phyloP scores from a whole-genome alignment of 1,140 invertebrate genomes.

The Psilanteris sp. region DNA sequence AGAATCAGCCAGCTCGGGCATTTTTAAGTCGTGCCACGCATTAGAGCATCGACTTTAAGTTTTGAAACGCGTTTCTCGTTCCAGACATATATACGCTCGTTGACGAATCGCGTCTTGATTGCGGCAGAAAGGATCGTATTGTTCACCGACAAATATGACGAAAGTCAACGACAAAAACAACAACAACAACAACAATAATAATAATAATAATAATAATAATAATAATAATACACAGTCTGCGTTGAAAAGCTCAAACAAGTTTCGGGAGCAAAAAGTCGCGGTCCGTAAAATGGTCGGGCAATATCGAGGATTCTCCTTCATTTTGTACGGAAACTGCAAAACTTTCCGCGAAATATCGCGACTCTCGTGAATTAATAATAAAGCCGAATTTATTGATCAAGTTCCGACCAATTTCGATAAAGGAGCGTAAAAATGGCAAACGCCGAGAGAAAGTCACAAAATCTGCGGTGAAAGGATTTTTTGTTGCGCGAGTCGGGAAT shows the following conservation, averaged over 20 bases:
- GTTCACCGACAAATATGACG: background rate
- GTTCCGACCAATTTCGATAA: conserved; percentile 35
- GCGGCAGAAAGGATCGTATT: background rate
- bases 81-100: background rate
- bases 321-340: conserved; percentile 36
- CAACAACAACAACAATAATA: conserved; percentile 40
- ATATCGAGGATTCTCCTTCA: conserved; percentile 37
- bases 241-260: conserved; percentile 28
- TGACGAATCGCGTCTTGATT: background rate
- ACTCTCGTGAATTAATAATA: conserved; percentile 58
- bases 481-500: background rate
- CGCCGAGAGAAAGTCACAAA: conserved; percentile 35
- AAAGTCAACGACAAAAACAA: conserved; percentile 37
- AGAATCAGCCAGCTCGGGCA: no score
- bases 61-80: background rate
- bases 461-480: conserved; percentile 34
- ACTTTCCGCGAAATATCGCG: conserved; percentile 42
- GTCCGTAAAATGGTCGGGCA: conserved; percentile 45
- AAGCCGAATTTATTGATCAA: conserved; percentile 53
- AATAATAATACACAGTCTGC: conserved; percentile 27
- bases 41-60: no score
- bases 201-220: conserved; percentile 39
- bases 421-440: conserved; percentile 32
- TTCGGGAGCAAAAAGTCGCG: conserved; percentile 42
- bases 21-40: no score